Evolutionary conservation across 2,797 vertebrate species (phyloP).

Genomic region (Lepus townsendii): DNA sequence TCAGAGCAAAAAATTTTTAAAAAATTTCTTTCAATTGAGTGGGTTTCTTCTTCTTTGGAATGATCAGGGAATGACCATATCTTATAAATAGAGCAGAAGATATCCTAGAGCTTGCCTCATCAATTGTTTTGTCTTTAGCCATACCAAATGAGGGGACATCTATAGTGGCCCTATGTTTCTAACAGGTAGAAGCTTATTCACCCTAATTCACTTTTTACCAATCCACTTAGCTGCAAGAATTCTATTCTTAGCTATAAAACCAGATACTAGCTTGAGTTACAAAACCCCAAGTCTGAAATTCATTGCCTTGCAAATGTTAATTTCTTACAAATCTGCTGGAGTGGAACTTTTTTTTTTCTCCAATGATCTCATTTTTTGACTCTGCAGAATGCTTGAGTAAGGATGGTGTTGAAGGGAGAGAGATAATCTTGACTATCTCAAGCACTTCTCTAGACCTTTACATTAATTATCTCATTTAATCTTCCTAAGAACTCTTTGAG

Average conservation of each 20-base stretch:
- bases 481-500: conserved; percentile 35
- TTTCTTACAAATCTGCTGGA: conserved; percentile 31
- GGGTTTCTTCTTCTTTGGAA: conserved; percentile 1
- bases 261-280: conserved; percentile 31
- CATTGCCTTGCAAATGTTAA: not conserved
- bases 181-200: not conserved
- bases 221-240: not conserved
- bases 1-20: conserved; percentile 10
- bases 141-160: conserved; percentile 2
- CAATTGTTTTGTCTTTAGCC: conserved; percentile 38
- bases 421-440: conserved; percentile 9
- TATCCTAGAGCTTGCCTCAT: conserved; percentile 4
- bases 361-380: conserved; percentile 28
- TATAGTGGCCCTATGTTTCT: not conserved
- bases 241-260: conserved; percentile 8
- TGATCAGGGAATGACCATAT: not conserved
- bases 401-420: conserved; percentile 28
- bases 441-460: conserved; percentile 55
- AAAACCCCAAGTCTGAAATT: not conserved
- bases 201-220: not conserved
- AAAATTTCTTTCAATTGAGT: conserved; percentile 4
- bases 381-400: conserved; percentile 27
- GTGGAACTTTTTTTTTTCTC: conserved; percentile 37
- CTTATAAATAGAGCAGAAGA: conserved; percentile 17
- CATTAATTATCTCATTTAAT: conserved; percentile 56